These are phyloP conservation scores for Drosophila fulvimacula DNA, from an alignment of 2,888 invertebrate species.

Conservation along the genomic window DNA sequence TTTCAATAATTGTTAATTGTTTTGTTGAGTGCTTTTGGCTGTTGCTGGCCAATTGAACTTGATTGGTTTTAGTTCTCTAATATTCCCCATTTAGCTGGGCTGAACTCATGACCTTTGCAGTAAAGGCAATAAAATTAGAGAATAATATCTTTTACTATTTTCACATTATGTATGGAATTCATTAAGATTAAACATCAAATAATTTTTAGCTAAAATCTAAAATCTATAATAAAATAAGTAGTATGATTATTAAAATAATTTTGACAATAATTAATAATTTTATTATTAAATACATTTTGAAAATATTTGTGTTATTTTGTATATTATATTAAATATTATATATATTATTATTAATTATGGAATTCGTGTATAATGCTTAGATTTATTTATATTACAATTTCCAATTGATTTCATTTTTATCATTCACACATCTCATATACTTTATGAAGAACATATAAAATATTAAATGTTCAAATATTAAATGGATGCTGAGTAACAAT, in stretches of 20 bases:
- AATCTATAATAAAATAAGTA: background rate
- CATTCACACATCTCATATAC: background rate
- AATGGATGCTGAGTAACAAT: background rate
- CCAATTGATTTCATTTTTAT: background rate
- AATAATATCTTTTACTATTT: background rate
- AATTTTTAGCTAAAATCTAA: background rate
- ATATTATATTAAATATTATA: background rate
- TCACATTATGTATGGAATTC: background rate
- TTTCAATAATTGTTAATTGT: constrained; percentile 73
- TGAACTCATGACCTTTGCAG: constrained; percentile 14
- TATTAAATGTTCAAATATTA: background rate
- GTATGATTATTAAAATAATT: background rate
- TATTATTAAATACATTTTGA: background rate
- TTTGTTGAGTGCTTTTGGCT: constrained; percentile 56
- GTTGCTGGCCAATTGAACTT: constrained; percentile 40
- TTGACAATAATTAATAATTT: background rate
- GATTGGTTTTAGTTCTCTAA: constrained; percentile 22
- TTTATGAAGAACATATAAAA: background rate
- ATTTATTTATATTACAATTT: too few relatives aligned
- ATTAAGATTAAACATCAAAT: background rate
- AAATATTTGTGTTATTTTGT: too few relatives aligned
- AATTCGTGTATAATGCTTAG: too few relatives aligned
- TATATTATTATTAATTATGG: background rate
- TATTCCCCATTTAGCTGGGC: background rate
- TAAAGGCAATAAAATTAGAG: background rate